These are phyloP conservation scores for Piezodorus guildinii DNA, from an alignment of 1,140 invertebrate genomes.

Conservation along the genomic window DNA sequence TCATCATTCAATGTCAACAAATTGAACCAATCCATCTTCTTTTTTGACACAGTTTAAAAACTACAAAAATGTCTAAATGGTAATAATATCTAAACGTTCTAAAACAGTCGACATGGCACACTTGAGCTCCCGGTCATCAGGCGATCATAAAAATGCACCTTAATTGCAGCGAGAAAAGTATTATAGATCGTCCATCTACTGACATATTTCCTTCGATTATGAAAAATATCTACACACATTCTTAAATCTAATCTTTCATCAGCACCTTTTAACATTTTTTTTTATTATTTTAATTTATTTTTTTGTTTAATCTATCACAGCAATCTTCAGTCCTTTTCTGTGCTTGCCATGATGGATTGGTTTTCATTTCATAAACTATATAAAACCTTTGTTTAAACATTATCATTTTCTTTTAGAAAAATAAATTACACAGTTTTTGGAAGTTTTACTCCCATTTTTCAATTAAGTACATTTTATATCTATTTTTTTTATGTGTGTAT, in stretches of 20 bases:
- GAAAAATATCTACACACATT: slow-evolving; percentile 11
- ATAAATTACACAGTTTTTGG: slow-evolving; percentile 13
- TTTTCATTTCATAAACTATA: slow-evolving; percentile 19
- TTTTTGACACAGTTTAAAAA: slow-evolving; percentile 9
- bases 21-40: slow-evolving; percentile 14
- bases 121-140: slow-evolving; percentile 10
- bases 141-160: slow-evolving; percentile 1
- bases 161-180: slow-evolving; percentile 1
- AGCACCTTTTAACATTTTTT: slow-evolving; percentile 6
- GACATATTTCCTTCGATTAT: slow-evolving; percentile 1
- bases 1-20: slow-evolving; percentile 11
- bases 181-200: not conserved
- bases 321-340: slow-evolving; percentile 23
- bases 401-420: slow-evolving; percentile 15
- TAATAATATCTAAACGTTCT: slow-evolving; percentile 1
- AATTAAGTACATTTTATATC: slow-evolving; percentile 7
- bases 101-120: slow-evolving; percentile 12
- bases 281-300: slow-evolving; percentile 2
- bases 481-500: slow-evolving; percentile 1
- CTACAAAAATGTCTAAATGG: slow-evolving; percentile 9
- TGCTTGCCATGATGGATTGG: slow-evolving; percentile 23
- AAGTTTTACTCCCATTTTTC: slow-evolving; percentile 14
- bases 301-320: slow-evolving; percentile 23
- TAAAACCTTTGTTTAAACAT: slow-evolving; percentile 14
- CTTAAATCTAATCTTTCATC: not conserved